Evolutionary conservation across 2,888 invertebrate genomes (phyloP), one percentile per base, ranked within the genome.

Genomic region (Epinotia ramella): DNA sequence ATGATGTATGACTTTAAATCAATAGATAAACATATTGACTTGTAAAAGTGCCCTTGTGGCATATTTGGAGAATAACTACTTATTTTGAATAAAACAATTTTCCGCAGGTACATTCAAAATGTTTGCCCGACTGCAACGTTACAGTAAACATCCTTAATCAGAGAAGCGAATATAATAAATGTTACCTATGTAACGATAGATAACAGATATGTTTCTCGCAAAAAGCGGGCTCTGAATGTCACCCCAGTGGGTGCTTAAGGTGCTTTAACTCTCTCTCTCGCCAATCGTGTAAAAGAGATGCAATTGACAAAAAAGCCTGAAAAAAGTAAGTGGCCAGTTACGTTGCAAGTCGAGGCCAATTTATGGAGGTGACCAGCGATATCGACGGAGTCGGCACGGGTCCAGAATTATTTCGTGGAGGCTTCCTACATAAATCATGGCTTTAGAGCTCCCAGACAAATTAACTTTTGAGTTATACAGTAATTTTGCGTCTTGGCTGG

Each of bases 371-470:
- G 77, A 77, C 76, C 76, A 60, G 70, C 79, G 80, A 80, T 83
- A 85, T 82, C 81, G 82, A 84, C 80, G 81, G 78, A 60, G 74
- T 46, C 72, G 86, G 86, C 87, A 85, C 77, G 74, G 81, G 80
- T 84, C 86, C 86, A 87, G 84, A 79, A 80, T 83, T 83, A 83
- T 87, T 86, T 82, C 80, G 79, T 80, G 69, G 79, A 79, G 75
- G 81, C 78, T 78, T 77, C 81, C 80, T 80, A 79, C 77, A 81
- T 84, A 81, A 84, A 83, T 85, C 83, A 87, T 79, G 71, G 62
- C 68, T 46, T 13, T 65, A 68, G 57, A 72, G 44, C 24, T 46
- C 18, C 60, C 59, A 66, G 40, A 66, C 66, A 24, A 40, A 67
- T 67, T 73, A 53, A 67, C 33, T 73, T 73, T 73, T 46, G 18